These are phyloP conservation scores for Ferrisia virgata DNA, from an alignment of 2,888 invertebrate species.

Conservation along the genomic window DNA sequence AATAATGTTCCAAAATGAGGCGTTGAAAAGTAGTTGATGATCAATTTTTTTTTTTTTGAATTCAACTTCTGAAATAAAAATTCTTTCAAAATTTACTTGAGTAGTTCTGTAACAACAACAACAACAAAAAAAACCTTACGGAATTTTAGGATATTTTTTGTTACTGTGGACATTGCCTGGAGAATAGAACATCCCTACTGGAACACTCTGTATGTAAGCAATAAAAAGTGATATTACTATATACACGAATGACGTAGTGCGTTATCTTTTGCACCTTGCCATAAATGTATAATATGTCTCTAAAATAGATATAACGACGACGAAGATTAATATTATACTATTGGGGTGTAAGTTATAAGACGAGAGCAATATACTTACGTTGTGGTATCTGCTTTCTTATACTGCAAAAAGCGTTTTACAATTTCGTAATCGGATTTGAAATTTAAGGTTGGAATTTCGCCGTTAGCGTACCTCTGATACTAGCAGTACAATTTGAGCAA, in stretches of 20 bases:
- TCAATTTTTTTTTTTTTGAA: no score
- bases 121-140: no score
- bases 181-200: no score
- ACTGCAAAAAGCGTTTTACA: neutral
- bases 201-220: no score
- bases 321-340: neutral
- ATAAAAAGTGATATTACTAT: no score
- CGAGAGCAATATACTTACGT: neutral
- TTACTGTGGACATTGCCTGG: no score
- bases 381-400: neutral
- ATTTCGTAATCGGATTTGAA: conserved; percentile 12
- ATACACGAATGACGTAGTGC: neutral
- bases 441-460: conserved; percentile 23
- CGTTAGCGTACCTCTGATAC: neutral
- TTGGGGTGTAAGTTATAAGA: neutral
- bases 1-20: no score
- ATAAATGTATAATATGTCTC: neutral
- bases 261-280: neutral
- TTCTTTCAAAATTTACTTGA: no score
- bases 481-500: neutral
- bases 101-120: no score
- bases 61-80: no score
- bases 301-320: neutral
- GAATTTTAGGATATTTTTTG: no score
- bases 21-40: no score